These are phyloP conservation scores for Caenorhabditis brenneri DNA, from an alignment of 1,140 invertebrate genomes.

Conservation along the genomic window DNA sequence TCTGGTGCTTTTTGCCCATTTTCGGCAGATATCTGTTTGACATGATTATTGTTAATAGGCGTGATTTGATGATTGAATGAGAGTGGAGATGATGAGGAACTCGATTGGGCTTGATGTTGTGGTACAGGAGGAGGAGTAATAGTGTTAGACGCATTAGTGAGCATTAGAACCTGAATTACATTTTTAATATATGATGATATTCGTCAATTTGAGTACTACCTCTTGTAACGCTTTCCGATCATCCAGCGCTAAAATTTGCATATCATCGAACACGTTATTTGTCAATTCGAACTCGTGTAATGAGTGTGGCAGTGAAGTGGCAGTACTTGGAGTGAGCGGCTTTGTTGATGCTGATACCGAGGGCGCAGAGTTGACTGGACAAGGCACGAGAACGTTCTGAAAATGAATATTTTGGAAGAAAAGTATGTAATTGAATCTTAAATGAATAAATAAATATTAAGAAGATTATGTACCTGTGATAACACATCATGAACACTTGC, in stretches of 20 bases:
- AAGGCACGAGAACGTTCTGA: slow-evolving; percentile 8
- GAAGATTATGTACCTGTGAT: neutral
- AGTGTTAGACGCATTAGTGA: neutral
- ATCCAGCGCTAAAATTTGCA: slow-evolving; percentile 15
- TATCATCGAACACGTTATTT: slow-evolving; percentile 17
- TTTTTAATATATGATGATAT: too few relatives aligned
- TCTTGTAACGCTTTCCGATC: slow-evolving; percentile 15
- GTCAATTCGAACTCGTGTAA: slow-evolving; percentile 8
- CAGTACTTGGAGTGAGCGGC: neutral
- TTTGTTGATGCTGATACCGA: neutral
- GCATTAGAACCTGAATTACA: slow-evolving; percentile 5
- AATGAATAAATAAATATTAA: neutral
- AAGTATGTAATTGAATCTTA: too few relatives aligned
- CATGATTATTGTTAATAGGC: neutral
- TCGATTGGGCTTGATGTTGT: neutral
- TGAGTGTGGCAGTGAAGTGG: neutral
- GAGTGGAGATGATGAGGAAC: neutral
- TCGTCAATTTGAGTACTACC: neutral
- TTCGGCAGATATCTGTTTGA: neutral
- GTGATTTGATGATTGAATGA: neutral
- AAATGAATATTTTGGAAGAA: neutral
- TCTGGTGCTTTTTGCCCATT: neutral
- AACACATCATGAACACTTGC: neutral
- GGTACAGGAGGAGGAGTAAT: neutral
- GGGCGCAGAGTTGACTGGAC: neutral